Base-by-base conservation (phyloP, 2,888 invertebrate genomes). In the Trichogramma evanescens region DNA sequence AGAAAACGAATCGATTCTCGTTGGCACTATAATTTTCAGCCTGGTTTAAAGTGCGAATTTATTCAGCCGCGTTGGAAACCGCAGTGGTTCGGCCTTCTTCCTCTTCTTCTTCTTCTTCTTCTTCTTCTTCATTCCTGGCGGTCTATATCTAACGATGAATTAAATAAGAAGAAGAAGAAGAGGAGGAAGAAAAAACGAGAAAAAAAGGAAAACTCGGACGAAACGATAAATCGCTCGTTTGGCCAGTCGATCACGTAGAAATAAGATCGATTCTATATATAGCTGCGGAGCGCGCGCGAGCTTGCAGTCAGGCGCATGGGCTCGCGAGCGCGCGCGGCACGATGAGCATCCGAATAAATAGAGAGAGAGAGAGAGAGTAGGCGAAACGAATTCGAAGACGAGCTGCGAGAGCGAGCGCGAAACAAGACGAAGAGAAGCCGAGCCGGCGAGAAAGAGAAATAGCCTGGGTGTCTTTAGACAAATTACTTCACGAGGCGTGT, bases 191-290 rank as follows among this genome's bases (percentile, higher is more conserved):
- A 41, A 13, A 7, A 38, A 44, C 13, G 38, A 43, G 48, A 46
- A 42, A 52, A 58, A 53, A 52, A 26, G 39, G 49, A n/a, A 41
- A 52, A 9, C 42, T 55, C 45, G 44, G 48, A 8, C 26, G 48
- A 40, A 39, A 53, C 53, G 45, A 50, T 45, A 45, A 62, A 50
- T 54, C 54, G 56, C 43, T 56, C 56, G 41, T 63, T 59, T 40
- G 46, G 6, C 6, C 9, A 7, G 1, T 56, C 41, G 59, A n/a
- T 59, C 62, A 63, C 62, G 62, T 63, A 59, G n/a, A 50, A 9
- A 9, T 13, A 50, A 8, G n/a, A 13, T 8, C n/a, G 50, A 50
- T 10, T 2, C 8, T 9, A 50, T n/a, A 7, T 13, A 7, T 26
- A 26, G 26, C 26, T 26, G 26, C 13, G 13, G 13, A 13, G 13